Evolutionary conservation across 2,888 invertebrate genomes (phyloP), one percentile per base, ranked within the genome.

Genomic region (Caradrina clavipalpis): DNA sequence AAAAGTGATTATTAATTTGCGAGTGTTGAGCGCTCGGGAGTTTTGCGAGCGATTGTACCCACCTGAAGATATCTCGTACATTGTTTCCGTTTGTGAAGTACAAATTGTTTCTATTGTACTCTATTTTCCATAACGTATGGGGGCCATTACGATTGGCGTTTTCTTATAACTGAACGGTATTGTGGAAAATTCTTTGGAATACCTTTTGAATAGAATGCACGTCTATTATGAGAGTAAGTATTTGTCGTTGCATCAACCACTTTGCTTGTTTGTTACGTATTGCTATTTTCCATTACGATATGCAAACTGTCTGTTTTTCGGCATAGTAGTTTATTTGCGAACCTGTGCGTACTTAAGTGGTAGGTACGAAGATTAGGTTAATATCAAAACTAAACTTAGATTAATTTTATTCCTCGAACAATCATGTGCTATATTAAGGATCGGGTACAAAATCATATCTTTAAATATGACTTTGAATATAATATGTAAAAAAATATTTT

Each of bases 71-170:
- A 87, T 84, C 86, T 79, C n/a, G 69, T 78, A 85, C 87, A 89
- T 87, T 87, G 88, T 88, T 87, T 84, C 78, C 76, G 82, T 82
- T 83, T 76, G 82, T 80, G 85, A 82, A 84, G 78, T 87, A 86
- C 86, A 87, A 88, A 87, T 87, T 86, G 87, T 87, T 86, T 68
- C 86, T 84, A 88, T 89, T 89, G 86, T 84, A 79, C 82, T 80
- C 72, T 76, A 81, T 84, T 86, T 86, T 85, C 83, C 84, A 81
- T 83, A 87, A 83, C 72, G 76, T 80, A 82, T 73, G 74, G 63
- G 69, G 69, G 71, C 74, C 57, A 77, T 76, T 84, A 73, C 80
- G 71, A 82, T 86, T 73, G 81, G 76, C 75, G 78, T 84, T 83
- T 84, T 85, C 82, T 85, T 85, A 81, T 79, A 85, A 78, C 68